phyloP scores from a whole-genome alignment of 2,113 vertebrate genomes.

The Pleuronectes platessa region DNA sequence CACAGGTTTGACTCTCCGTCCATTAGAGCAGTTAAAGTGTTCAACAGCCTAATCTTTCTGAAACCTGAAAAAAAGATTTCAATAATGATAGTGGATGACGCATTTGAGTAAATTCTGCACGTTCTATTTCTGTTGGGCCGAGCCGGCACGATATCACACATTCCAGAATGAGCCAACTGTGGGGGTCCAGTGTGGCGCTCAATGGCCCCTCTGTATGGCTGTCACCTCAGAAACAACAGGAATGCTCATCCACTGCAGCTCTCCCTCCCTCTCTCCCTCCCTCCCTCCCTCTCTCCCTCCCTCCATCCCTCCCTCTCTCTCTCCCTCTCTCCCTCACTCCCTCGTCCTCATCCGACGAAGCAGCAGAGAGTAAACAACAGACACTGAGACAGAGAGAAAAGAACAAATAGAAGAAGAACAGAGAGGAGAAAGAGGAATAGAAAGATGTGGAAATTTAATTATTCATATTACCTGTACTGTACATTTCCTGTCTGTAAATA shows the following conservation, averaged over 20 bases:
- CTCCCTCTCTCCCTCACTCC: constrained; percentile 1
- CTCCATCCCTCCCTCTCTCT: no score
- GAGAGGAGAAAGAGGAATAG: neutral
- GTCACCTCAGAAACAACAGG: constrained; percentile 78
- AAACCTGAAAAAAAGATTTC: no score
- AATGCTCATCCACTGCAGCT: constrained; percentile 60
- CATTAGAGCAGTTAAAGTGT: no score
- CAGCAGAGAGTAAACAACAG: constrained; percentile 12
- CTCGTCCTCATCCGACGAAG: neutral
- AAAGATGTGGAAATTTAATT: no score
- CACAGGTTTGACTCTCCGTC: no score
- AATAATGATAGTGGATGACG: neutral
- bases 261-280: constrained; percentile 3
- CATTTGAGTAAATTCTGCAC: constrained; percentile 1
- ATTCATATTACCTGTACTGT: no score
- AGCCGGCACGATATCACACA: constrained; percentile 54
- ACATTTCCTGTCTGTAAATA: no score
- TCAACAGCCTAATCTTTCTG: no score
- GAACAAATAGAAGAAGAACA: constrained; percentile 3
- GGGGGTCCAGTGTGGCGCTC: constrained; percentile 58
- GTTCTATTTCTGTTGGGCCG: constrained; percentile 36
- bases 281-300: no score
- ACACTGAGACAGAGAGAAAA: constrained; percentile 5
- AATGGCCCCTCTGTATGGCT: constrained; percentile 74
- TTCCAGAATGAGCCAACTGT: constrained; percentile 64